phyloP scores from a whole-genome alignment of 1,140 invertebrate genomes.

The Lordiphosa collinella region DNA sequence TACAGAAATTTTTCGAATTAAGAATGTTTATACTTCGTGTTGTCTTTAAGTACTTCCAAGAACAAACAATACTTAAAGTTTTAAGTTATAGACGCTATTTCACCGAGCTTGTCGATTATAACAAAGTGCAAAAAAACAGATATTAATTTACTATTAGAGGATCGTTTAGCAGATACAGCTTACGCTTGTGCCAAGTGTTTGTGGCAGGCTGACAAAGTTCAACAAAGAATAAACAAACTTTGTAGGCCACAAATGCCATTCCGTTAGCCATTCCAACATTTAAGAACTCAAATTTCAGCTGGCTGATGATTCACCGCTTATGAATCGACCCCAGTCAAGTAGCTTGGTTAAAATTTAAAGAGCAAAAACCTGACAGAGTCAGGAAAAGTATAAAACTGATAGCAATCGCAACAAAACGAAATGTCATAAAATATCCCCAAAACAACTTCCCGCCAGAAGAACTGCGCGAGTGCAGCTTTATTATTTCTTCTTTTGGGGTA shows the following conservation, averaged over 20 bases:
- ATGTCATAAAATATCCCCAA: conserved; percentile 54
- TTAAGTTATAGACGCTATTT: no score
- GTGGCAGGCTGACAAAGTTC: no score
- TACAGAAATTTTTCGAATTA: no score
- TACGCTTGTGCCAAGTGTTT: no score
- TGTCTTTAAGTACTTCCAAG: no score
- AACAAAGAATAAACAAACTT: background rate
- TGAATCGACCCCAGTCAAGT: conserved; percentile 32
- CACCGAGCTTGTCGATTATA: no score
- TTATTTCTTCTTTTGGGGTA: background rate
- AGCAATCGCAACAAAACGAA: conserved; percentile 56
- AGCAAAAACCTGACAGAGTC: conserved; percentile 26
- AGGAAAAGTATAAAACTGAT: conserved; percentile 45
- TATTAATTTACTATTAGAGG: no score
- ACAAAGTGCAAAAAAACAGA: no score
- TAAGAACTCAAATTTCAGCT: conserved; percentile 38
- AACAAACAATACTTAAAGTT: no score
- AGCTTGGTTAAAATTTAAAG: conserved; percentile 48
- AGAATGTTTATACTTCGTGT: no score
- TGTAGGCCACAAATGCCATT: conserved; percentile 5
- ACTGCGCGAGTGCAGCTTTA: background rate
- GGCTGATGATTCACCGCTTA: conserved; percentile 45
- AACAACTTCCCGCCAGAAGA: conserved; percentile 20
- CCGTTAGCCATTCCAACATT: conserved; percentile 20
- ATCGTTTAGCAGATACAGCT: no score